Conservation (phyloP, 2,113 vertebrate genomes). For the Cyrtonyx montezumae region DNA sequence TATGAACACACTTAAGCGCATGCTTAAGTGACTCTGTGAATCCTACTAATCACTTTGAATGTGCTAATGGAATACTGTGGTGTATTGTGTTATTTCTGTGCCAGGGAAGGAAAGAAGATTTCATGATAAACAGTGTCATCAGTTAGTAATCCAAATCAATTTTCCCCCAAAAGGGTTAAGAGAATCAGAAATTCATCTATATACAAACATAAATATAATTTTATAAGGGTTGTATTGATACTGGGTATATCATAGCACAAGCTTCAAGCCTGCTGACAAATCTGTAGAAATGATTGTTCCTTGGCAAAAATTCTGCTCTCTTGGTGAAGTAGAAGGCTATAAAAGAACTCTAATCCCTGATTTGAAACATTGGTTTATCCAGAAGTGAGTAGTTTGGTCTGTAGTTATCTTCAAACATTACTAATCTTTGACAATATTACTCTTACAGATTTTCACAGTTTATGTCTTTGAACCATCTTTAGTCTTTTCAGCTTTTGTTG, state of each 20-base stretch:
- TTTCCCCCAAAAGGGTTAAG: not conserved
- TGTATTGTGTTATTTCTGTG: slow-evolving; percentile 27
- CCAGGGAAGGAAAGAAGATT: not conserved
- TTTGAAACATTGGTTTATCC: not conserved
- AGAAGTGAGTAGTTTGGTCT: not conserved
- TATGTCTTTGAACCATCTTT: not conserved
- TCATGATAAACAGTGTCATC: not conserved
- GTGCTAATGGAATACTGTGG: not conserved
- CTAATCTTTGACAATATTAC: not conserved
- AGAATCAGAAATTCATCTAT: not conserved
- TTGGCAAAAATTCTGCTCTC: not conserved
- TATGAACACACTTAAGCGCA: not conserved
- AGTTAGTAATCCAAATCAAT: not conserved
- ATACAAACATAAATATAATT: not conserved
- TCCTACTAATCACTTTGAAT: not conserved
- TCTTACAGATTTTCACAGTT: not conserved
- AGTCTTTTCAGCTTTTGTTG: not conserved
- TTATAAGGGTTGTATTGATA: not conserved
- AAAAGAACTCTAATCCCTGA: not conserved
- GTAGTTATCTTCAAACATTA: not conserved
- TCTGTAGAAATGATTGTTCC: not conserved
- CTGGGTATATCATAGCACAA: not conserved
- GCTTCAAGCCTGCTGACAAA: not conserved
- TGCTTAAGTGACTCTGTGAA: slow-evolving; percentile 31
- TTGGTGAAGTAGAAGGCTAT: not conserved